Evolutionary conservation across 2,113 vertebrate species (phyloP).

Genomic region (Copsychus sechellarum): DNA sequence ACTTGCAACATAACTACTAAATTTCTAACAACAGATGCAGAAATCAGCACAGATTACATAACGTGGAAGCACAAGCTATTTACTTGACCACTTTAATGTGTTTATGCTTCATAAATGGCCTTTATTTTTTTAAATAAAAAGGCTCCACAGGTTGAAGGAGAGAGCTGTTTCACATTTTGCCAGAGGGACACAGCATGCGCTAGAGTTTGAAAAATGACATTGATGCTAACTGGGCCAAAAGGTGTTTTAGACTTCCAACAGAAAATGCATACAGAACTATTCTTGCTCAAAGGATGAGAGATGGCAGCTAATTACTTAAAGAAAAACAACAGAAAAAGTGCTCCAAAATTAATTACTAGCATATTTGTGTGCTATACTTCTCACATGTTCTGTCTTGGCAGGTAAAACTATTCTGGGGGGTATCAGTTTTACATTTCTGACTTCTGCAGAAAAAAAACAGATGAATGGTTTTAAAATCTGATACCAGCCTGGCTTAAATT

Average conservation of each 20-base stretch:
- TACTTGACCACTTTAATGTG: neutral
- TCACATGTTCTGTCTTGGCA: neutral
- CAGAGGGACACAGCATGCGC: neutral
- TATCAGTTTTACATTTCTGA: neutral
- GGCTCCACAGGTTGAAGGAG: neutral
- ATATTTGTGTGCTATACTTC: neutral
- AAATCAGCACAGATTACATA: neutral
- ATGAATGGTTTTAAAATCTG: neutral
- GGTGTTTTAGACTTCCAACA: neutral
- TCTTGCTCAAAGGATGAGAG: neutral
- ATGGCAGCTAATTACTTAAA: neutral
- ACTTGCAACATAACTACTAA: neutral
- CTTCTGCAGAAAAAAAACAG: neutral
- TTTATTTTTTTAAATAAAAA: neutral
- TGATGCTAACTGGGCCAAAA: neutral
- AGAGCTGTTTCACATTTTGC: neutral
- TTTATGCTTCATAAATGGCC: neutral
- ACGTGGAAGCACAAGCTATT: neutral
- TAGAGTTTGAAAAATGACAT: neutral
- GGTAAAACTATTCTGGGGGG: neutral
- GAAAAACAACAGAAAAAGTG: neutral
- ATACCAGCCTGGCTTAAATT: neutral
- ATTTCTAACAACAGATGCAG: neutral
- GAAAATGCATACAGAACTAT: neutral
- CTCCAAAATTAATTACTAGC: neutral